phyloP scores from a whole-genome alignment of 1,140 invertebrate genomes.

The Camponotus pennsylvanicus region DNA sequence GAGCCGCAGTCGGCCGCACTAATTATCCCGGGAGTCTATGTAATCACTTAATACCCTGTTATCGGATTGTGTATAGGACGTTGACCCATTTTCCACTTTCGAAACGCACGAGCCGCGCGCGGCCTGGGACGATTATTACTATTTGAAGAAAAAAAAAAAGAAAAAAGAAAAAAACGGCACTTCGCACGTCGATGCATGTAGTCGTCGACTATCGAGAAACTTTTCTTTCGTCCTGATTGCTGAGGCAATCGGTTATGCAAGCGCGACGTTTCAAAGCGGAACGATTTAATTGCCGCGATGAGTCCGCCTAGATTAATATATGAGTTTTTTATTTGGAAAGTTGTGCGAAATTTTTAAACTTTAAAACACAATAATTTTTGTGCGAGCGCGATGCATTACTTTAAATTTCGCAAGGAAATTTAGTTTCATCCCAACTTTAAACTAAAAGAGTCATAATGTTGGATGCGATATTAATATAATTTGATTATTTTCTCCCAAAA shows the following conservation, averaged over 20 bases:
- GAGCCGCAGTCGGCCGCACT: slow-evolving; percentile 43
- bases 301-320: slow-evolving; percentile 47
- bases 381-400: neutral
- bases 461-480: neutral
- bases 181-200: slow-evolving; percentile 43
- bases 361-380: neutral
- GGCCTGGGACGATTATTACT: slow-evolving; percentile 32
- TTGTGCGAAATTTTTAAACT: slow-evolving; percentile 5
- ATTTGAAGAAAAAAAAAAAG: neutral
- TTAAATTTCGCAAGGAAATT: neutral
- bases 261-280: slow-evolving; percentile 50
- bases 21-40: slow-evolving; percentile 68
- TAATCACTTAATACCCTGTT: slow-evolving; percentile 74
- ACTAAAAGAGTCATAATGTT: neutral
- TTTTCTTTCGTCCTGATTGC: slow-evolving; percentile 40
- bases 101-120: slow-evolving; percentile 42
- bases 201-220: slow-evolving; percentile 49
- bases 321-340: slow-evolving; percentile 43
- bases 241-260: slow-evolving; percentile 59
- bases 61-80: slow-evolving; percentile 69
- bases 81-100: slow-evolving; percentile 71
- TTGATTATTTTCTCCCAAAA: neutral
- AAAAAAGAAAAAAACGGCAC: slow-evolving; percentile 13
- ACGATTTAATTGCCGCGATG: slow-evolving; percentile 62
- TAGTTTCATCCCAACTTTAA: neutral